phyloP scores from a whole-genome alignment of 2,888 invertebrate species.

The Apamea crenata region DNA sequence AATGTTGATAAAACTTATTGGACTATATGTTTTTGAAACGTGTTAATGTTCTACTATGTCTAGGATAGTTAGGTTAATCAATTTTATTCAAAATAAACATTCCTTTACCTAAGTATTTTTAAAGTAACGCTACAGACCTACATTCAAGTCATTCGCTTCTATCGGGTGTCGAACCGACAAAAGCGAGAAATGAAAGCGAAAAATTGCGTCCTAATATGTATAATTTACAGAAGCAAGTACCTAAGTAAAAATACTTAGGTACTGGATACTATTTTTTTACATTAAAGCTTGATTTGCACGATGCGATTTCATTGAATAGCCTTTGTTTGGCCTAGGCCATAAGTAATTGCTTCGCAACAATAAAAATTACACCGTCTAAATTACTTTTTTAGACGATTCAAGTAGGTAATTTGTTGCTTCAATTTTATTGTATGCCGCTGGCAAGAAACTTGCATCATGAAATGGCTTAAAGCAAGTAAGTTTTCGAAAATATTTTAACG shows the following conservation, averaged over 20 bases:
- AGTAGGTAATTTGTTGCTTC: not conserved
- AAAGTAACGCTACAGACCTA: not conserved
- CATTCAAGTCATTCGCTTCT: not conserved
- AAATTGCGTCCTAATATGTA: not conserved
- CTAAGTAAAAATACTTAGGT: not conserved
- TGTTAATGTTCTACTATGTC: not conserved
- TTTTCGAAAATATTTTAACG: too few species aligned
- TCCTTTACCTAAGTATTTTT: not conserved
- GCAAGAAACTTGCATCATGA: not conserved
- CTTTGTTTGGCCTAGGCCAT: too few species aligned
- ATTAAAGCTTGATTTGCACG: not conserved
- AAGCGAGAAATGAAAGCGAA: not conserved
- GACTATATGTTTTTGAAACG: not conserved
- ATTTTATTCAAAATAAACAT: not conserved
- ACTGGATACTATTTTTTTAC: not conserved
- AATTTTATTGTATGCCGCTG: not conserved
- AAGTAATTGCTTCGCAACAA: not conserved
- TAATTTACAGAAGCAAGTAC: not conserved
- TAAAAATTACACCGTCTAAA: not conserved
- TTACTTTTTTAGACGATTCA: not conserved
- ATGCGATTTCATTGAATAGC: not conserved
- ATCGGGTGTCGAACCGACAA: not conserved
- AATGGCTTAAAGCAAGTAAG: not conserved
- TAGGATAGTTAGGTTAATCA: not conserved
- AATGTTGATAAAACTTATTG: conserved; percentile 42